A percentile compares a stretch with the other conserved stretches of the same genome.
Evolutionary conservation across 2,888 invertebrate species (phyloP).

Genomic region (Crematogaster levior): DNA sequence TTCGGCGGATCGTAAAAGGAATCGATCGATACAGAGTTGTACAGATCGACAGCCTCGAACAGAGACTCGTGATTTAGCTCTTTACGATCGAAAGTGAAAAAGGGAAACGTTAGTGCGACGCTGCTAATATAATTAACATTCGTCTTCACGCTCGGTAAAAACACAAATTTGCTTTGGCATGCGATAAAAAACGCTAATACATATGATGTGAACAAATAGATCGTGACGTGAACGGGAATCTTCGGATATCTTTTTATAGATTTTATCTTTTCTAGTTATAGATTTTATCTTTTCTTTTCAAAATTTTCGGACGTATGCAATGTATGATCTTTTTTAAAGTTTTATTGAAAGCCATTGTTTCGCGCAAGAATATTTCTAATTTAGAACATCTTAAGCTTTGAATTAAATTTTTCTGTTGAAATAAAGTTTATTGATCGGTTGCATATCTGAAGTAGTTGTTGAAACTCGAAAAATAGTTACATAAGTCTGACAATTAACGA

Average conservation of each 20-base stretch:
- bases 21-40: constrained; percentile 1
- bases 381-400: background rate
- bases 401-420: background rate
- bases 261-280: background rate
- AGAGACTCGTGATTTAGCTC: constrained; percentile 1
- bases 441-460: background rate
- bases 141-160: constrained; percentile 29
- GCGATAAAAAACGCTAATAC: background rate
- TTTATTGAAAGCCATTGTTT: background rate
- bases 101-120: constrained; percentile 50
- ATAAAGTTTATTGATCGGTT: background rate
- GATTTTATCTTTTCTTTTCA: background rate
- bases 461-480: background rate
- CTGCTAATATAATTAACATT: constrained; percentile 67
- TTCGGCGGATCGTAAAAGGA: constrained; percentile 45
- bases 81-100: constrained; percentile 65
- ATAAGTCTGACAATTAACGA: background rate
- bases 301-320: background rate
- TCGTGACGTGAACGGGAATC: background rate
- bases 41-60: background rate
- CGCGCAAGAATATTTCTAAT: background rate
- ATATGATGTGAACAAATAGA: background rate
- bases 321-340: background rate
- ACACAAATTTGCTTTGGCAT: constrained; percentile 55
- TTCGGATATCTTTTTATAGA: background rate